Evolutionary conservation across 2,113 vertebrate genomes (phyloP), one percentile per base, ranked within the genome.

Genomic region (Xenus cinereus): DNA sequence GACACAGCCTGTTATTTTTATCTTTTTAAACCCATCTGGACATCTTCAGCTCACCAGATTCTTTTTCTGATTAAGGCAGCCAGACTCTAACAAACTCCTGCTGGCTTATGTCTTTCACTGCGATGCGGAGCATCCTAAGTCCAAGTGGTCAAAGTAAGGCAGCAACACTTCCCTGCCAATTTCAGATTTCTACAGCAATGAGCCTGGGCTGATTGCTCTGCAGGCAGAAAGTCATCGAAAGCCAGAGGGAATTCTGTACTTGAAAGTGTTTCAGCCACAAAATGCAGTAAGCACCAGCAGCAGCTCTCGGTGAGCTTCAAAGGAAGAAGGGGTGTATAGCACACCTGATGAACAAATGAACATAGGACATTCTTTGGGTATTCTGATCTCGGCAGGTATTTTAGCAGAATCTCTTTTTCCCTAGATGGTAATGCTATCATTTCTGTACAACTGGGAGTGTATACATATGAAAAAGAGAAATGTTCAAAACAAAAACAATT

Each of bases 61-160:
- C 45, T 62, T 95, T 72, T 94, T 75, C 48, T 91, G 73, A 95
- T 96, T 85, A 75, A 86, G 79, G 41, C 66, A 91, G 64, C 54
- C 91, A 89, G 79, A 82, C 23, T 77, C 67, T 59, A 73, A 91
- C 59, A 89, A 90, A 87, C 4, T 84, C 75, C 68, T 94, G 79
- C 77, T 94, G 86, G 43, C 28, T 96, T 87, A 72, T 50, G 28
- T 91, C 69, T 93, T 95, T 64, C 37, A 24, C 50, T 53, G 27
- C 2, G 4, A 60, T 78, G 90, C 1, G 0, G 45, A 87, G 28
- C 69, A 73, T 63, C 74, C 88, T 39, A 79, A 73, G 73, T 84
- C 39, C 73, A 94, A 90, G 46, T 21, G 21, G 76, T 28, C 77
- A 43, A 66, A 79, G 41, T 62, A 93, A 78, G 28, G 37, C 64